These are phyloP conservation scores for Dryas iulia DNA, from an alignment of 1,140 invertebrate species.

Conservation along the genomic window DNA sequence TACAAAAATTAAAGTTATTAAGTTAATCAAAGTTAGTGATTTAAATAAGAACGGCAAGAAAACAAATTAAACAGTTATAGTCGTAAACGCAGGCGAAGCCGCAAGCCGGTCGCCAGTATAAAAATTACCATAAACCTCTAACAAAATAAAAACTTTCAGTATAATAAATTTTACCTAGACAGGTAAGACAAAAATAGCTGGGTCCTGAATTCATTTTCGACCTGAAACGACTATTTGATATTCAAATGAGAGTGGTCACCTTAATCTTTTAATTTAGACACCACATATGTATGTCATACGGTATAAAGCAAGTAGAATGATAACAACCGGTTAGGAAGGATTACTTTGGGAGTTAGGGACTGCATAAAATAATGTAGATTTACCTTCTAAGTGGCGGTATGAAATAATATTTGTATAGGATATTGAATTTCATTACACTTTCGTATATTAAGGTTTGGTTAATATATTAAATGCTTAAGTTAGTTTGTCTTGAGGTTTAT, in stretches of 20 bases:
- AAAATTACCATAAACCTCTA: too few species aligned
- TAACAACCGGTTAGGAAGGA: constrained; percentile 32
- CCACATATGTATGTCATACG: constrained; percentile 17
- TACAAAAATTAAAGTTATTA: too few species aligned
- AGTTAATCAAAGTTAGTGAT: too few species aligned
- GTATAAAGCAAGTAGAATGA: constrained; percentile 30
- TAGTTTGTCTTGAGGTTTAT: too few species aligned
- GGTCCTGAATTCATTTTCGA: constrained; percentile 12
- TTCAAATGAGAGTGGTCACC: constrained; percentile 42
- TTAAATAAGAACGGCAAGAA: too few species aligned
- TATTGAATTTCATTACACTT: neutral
- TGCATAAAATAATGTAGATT: constrained; percentile 29
- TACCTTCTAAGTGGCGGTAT: constrained; percentile 1
- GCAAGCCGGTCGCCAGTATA: too few species aligned
- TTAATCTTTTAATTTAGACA: constrained; percentile 44
- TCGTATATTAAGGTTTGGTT: neutral
- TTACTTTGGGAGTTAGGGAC: constrained; percentile 24
- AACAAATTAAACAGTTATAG: neutral
- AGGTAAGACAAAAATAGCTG: neutral
- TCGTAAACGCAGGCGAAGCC: too few species aligned
- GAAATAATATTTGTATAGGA: constrained; percentile 17
- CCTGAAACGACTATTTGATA: constrained; percentile 39
- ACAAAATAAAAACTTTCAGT: too few species aligned
- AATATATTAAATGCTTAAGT: too few species aligned
- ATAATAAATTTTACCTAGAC: neutral